Evolutionary conservation across 2,797 vertebrate genomes (phyloP), one percentile per base, ranked within the genome.

Genomic region (Babyrousa celebensis): DNA sequence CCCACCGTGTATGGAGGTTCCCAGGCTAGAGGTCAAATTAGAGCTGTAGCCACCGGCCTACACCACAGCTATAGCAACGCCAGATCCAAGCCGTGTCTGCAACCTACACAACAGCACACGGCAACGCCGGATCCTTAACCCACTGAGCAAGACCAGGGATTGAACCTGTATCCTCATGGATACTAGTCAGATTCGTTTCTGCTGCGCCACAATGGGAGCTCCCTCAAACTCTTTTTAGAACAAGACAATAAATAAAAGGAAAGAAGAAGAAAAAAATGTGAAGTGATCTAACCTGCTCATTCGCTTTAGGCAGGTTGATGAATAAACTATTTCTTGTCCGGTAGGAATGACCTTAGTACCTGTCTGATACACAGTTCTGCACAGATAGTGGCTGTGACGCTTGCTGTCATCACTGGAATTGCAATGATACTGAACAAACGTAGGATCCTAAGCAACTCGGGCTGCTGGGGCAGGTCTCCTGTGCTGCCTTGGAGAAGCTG

Each of bases 161-260:
- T 10, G 6, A 48, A 7, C 43, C 43, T 48, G 43, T 10, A 48
- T 48, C 43, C 43, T 48, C 43, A 48, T 48, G 6, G 6, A 7
- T 48, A 10, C 43, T 48, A 10, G 43, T 48, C 43, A 48, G 43
- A 48, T 48, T 48, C 43, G 43, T 48, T 48, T 48, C 43, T 10
- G 43, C 43, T 48, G 43, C 1, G 6, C 43, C 43, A 48, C 43
- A 10, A 48, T 48, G 43, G 43, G 43, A 48, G 43, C 43, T 48
- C 43, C 43, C 43, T 48, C 43, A 48, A 48, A 48, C 43, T 71
- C 77, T 48, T n/a, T 91, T 95, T 85, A 92, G 62, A 65, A 84
- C 5, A 60, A 78, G 29, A 29, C 25, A 91, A 95, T 43, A 89
- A 71, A 70, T 71, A 94, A 83, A 93, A 79, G 17, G 62, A 91